Conservation (phyloP, 2,797 vertebrate genomes). For the Gadopsis marmoratus region DNA sequence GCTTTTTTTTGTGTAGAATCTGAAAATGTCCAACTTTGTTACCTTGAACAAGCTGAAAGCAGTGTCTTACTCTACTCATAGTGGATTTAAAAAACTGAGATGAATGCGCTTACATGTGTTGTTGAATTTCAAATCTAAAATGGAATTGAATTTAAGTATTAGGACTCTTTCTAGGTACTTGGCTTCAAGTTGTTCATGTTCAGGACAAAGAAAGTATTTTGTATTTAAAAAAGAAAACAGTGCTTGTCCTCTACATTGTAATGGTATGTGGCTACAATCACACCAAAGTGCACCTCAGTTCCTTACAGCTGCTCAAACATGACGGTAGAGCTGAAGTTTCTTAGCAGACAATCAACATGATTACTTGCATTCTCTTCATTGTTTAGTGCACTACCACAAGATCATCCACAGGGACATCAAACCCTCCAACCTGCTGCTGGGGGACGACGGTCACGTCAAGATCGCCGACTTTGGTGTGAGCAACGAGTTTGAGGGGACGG, state of each 20-base stretch:
- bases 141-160: not conserved
- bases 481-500: slow-evolving; percentile 94
- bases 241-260: not conserved
- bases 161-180: not conserved
- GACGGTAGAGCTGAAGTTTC: not conserved
- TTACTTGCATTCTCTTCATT: slow-evolving; percentile 1
- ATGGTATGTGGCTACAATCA: not conserved
- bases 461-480: slow-evolving; percentile 98
- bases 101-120: not conserved
- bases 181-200: too few relatives aligned
- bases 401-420: slow-evolving; percentile 98
- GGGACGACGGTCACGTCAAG: slow-evolving; percentile 94
- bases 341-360: not conserved
- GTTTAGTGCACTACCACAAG: slow-evolving; percentile 95
- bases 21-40: not conserved
- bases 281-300: too few relatives aligned
- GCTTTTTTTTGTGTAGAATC: not conserved
- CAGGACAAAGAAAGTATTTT: not conserved
- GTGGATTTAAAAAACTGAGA: not conserved
- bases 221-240: not conserved
- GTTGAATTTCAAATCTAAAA: not conserved
- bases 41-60: not conserved
- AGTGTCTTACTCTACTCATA: not conserved
- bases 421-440: slow-evolving; percentile 95
- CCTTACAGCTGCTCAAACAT: not conserved